Evolutionary conservation across 2,888 invertebrate species (phyloP), one percentile per base, ranked within the genome.

Genomic region (Coenonympha glycerion): DNA sequence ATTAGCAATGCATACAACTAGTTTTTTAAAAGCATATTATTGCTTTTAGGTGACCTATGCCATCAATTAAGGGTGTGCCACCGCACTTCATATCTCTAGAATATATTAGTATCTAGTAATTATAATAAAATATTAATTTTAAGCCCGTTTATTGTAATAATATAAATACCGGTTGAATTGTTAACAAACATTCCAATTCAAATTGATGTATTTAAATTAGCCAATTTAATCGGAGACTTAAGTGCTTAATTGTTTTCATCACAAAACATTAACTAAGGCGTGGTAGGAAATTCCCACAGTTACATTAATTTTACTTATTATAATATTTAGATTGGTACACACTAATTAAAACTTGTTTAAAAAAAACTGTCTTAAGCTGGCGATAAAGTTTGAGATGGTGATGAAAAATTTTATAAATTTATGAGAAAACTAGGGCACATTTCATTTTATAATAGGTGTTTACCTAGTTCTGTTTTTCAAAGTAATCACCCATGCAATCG

Each of bases 131-230:
- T 36, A 40, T 41, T 31, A 33, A 31, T 48, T 48, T 33, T 41
- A 41, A 24, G 47, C 33, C 30, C 41, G 30, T 51, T 36, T 36
- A 41, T 36, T 36, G 28, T 40, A 26, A 24, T 45, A 50, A 50
- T 33, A 46, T 21, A 28, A 51, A 54, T 44, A 28, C 15, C 46
- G 26, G 21, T 34, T 31, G 22, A 33, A 15, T 33, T 41, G 36
- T 45, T 15, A 46, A 26, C 8, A 6, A 16, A 22, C 34, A 52
- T 54, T 45, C 42, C 36, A 26, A 54, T 54, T 48, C 52, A 48
- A 48, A 52, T 54, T 6, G 40, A 48, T 19, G 40, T 36, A 52
- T 54, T 48, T 44, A 34, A 47, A 55, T 55, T 40, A 52, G 41
- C 44, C 44, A 47, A 49, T 31, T 36, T 36, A 33, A 37, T 46